A percentile compares a stretch with the other conserved stretches of the same genome.
Conservation (phyloP, 64 coral and sea anemone genomes). For the Pocillopora damicornis region DNA sequence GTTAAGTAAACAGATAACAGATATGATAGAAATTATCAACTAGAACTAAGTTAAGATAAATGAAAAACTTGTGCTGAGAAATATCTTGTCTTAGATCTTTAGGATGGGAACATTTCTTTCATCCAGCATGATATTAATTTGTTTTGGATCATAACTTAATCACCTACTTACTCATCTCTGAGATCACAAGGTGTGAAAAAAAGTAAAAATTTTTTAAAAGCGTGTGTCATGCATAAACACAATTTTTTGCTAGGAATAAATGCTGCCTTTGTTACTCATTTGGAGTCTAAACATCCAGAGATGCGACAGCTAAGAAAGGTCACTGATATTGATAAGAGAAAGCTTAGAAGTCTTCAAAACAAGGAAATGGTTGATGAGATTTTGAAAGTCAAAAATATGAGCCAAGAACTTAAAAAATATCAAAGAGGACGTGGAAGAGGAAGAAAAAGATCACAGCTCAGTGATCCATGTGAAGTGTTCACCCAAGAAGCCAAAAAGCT, state of each 20-base stretch:
- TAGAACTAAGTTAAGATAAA: too few species aligned
- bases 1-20: too few species aligned
- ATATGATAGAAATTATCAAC: too few species aligned
- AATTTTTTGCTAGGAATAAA: constrained; percentile 12
- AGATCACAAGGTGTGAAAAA: too few species aligned
- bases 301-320: constrained; percentile 46
- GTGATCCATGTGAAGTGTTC: constrained; percentile 18
- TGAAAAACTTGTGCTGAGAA: too few species aligned
- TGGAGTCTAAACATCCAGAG: constrained; percentile 24
- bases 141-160: too few species aligned
- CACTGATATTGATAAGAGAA: constrained; percentile 46
- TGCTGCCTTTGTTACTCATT: constrained; percentile 8
- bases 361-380: constrained; percentile 70
- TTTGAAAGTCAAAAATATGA: constrained; percentile 54
- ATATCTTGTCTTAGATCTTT: too few species aligned
- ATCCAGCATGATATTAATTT: too few species aligned
- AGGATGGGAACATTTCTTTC: too few species aligned
- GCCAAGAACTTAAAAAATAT: constrained; percentile 56
- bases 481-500: constrained; percentile 12
- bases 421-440: constrained; percentile 33
- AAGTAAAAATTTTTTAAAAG: not conserved
- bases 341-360: constrained; percentile 35
- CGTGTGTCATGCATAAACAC: too few species aligned
- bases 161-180: too few species aligned
- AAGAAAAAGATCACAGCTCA: constrained; percentile 23